Conservation (phyloP, 2,113 vertebrate species). For the Isichthys henryi region DNA sequence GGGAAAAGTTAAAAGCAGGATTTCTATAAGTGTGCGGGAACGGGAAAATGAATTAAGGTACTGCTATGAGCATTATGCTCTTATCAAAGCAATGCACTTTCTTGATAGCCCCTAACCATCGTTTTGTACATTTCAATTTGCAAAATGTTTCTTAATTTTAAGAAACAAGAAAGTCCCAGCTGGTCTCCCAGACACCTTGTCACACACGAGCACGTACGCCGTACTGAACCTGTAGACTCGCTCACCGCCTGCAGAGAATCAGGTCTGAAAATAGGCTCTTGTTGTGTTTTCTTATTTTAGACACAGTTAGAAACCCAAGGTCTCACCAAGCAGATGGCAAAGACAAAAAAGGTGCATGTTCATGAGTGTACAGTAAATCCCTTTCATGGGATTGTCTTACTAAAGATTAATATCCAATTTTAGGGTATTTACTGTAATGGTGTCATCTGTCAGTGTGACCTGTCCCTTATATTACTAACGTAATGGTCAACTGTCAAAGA, state of each 20-base stretch:
- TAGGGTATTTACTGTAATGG: background rate
- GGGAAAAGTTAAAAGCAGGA: background rate
- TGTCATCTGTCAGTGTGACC: background rate
- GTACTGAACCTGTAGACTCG: background rate
- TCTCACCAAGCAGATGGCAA: background rate
- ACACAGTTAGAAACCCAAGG: background rate
- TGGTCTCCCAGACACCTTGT: background rate
- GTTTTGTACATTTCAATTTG: background rate
- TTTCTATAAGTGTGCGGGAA: background rate
- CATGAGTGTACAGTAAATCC: background rate
- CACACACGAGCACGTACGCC: background rate
- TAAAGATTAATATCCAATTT: background rate
- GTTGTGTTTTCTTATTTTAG: background rate
- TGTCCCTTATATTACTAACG: background rate
- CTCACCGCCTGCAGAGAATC: background rate
- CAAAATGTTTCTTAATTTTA: background rate
- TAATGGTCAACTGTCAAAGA: background rate
- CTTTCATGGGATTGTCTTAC: background rate
- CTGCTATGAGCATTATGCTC: background rate
- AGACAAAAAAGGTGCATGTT: background rate
- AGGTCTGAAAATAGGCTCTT: slow-evolving; percentile 1
- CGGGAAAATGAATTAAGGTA: background rate
- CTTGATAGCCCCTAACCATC: background rate
- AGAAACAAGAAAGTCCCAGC: background rate
- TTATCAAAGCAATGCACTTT: background rate